Evolutionary conservation across 1,140 invertebrate genomes (phyloP).

Genomic region (Pristionchus pacificus): DNA sequence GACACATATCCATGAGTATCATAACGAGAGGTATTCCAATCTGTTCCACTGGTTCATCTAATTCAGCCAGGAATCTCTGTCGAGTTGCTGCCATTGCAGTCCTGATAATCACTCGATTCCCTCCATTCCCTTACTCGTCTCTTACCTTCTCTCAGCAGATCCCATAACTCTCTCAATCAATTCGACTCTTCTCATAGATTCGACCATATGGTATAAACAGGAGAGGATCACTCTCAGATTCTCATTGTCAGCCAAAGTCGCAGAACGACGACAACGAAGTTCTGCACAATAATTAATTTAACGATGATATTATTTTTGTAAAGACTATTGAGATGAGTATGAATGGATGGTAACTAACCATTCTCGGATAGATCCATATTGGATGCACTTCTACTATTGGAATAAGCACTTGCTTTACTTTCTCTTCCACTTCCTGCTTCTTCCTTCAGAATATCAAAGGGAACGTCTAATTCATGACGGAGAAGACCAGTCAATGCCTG

Average conservation of each 20-base stretch:
- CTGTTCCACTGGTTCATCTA: constrained; percentile 49
- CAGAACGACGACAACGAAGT: constrained; percentile 13
- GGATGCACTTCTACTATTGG: constrained; percentile 28
- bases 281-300: constrained; percentile 9
- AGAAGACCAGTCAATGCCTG: constrained; percentile 42
- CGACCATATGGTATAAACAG: constrained; percentile 53
- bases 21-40: constrained; percentile 40
- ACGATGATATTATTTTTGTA: neutral
- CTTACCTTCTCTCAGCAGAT: constrained; percentile 22
- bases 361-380: constrained; percentile 25
- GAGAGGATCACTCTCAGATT: constrained; percentile 43
- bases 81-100: constrained; percentile 8
- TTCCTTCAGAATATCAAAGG: constrained; percentile 39
- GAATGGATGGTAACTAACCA: constrained; percentile 1
- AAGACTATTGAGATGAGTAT: neutral
- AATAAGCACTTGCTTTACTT: constrained; percentile 44
- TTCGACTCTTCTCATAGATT: constrained; percentile 43
- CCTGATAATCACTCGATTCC: neutral
- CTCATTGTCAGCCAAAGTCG: constrained; percentile 55
- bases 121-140: constrained; percentile 3
- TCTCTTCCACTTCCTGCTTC: constrained; percentile 40
- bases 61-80: constrained; percentile 1
- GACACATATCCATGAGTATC: constrained; percentile 52
- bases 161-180: neutral
- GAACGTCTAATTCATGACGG: constrained; percentile 38